A percentile compares a stretch with the other conserved stretches of the same genome.
Evolutionary conservation across 2,797 vertebrate species (phyloP).

Genomic region (Taenioides sp.): DNA sequence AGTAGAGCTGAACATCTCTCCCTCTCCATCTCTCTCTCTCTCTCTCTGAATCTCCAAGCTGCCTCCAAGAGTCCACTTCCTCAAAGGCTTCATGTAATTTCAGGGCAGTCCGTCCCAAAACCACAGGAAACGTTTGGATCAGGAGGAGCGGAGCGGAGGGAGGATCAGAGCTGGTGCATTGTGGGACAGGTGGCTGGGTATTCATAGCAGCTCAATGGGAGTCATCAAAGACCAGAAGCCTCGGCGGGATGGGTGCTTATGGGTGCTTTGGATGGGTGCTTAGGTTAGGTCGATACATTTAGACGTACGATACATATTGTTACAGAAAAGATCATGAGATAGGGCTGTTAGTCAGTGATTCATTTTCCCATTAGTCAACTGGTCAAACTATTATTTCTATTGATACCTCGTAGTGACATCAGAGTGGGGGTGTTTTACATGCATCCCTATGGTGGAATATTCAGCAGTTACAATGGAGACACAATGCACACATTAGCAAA

Average conservation of each 20-base stretch:
- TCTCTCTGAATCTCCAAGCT: neutral
- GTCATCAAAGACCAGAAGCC: conserved; percentile 42
- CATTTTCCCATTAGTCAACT: no score
- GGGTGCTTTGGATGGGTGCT: neutral
- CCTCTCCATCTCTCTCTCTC: neutral
- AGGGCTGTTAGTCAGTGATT: no score
- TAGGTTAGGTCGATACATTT: neutral
- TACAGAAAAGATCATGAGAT: no score
- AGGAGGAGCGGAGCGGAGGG: neutral
- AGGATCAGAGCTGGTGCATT: conserved; percentile 33
- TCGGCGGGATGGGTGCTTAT: neutral
- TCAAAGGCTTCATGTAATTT: conserved; percentile 27
- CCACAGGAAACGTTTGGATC: conserved; percentile 23
- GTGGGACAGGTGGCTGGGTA: conserved; percentile 48
- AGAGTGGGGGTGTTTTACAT: no score
- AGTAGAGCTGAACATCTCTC: neutral
- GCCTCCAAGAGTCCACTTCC: conserved; percentile 17
- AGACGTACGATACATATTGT: no score
- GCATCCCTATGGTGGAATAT: no score
- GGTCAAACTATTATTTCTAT: no score
- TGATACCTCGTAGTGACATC: no score
- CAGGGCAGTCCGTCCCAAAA: conserved; percentile 19
- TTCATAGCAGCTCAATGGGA: conserved; percentile 42
- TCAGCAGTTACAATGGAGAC: no score
- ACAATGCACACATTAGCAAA: no score